A percentile compares a stretch with the other conserved stretches of the same genome.
Conservation (phyloP, 2,888 invertebrate species). For the Theretra japonica region DNA sequence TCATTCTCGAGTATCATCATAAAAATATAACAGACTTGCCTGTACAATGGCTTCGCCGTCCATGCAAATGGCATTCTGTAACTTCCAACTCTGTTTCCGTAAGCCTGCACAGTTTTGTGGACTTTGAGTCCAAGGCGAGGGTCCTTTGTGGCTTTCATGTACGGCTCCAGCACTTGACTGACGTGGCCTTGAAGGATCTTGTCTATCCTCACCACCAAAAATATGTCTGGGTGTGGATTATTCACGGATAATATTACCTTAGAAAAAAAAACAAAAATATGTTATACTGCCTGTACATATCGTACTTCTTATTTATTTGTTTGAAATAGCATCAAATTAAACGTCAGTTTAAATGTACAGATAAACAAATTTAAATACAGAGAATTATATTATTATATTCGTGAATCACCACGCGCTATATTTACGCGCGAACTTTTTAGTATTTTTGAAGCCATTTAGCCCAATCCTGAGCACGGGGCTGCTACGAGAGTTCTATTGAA, state of each 20-base stretch:
- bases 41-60: constrained; percentile 95
- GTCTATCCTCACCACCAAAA: constrained; percentile 96
- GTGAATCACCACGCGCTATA: too few relatives aligned
- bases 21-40: constrained; percentile 40
- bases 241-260: constrained; percentile 95
- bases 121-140: constrained; percentile 91
- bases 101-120: constrained; percentile 91
- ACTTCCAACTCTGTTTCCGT: constrained; percentile 93
- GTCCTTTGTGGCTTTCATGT: constrained; percentile 92
- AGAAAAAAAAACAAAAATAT: constrained; percentile 39
- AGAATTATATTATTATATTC: too few relatives aligned
- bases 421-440: too few relatives aligned
- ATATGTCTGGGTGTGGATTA: constrained; percentile 95
- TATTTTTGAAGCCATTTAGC: too few relatives aligned
- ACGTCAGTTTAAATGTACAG: too few relatives aligned
- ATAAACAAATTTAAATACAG: too few relatives aligned
- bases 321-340: too few relatives aligned
- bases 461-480: too few relatives aligned
- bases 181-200: constrained; percentile 96
- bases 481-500: too few relatives aligned
- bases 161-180: constrained; percentile 93
- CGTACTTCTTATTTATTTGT: too few relatives aligned
- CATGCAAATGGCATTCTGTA: constrained; percentile 99
- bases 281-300: too few relatives aligned
- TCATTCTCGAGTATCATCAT: too few relatives aligned